These are phyloP conservation scores for Thaleichthys pacificus DNA, from an alignment of 2,797 vertebrate species.

Conservation along the genomic window DNA sequence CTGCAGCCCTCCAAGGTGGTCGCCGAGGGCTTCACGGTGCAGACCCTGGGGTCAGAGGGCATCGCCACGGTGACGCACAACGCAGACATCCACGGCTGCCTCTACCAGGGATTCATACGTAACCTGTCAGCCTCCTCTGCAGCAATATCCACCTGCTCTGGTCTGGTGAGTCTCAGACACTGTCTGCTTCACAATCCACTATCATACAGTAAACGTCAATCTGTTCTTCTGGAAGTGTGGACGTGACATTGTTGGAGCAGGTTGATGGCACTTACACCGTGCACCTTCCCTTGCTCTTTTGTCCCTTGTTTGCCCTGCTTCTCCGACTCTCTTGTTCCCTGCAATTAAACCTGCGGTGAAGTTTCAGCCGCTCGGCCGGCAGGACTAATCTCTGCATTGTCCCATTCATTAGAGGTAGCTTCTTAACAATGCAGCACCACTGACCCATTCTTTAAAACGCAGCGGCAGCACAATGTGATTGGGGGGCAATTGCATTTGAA, in stretches of 20 bases:
- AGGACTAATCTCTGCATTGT: constrained; percentile 86
- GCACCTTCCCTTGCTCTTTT: constrained; percentile 65
- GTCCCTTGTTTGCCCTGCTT: constrained; percentile 78
- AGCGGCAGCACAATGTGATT: constrained; percentile 78
- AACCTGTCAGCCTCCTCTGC: constrained; percentile 86
- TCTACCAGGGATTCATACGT: constrained; percentile 95
- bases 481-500: constrained; percentile 83
- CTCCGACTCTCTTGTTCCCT: constrained; percentile 78
- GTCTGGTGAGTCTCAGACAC: constrained; percentile 85
- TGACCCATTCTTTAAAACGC: constrained; percentile 81
- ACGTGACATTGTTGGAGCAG: not conserved
- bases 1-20: constrained; percentile 84
- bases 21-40: constrained; percentile 85
- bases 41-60: constrained; percentile 82
- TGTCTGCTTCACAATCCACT: no score
- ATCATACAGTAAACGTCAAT: no score
- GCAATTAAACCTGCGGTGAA: constrained; percentile 84
- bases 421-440: constrained; percentile 80
- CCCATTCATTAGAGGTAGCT: constrained; percentile 85
- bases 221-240: not conserved
- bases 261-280: not conserved
- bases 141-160: constrained; percentile 90
- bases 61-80: constrained; percentile 70
- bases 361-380: constrained; percentile 83
- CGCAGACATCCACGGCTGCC: constrained; percentile 76